Evolutionary conservation across 1,140 invertebrate species (phyloP).

Genomic region (Cataglyphis hispanica): DNA sequence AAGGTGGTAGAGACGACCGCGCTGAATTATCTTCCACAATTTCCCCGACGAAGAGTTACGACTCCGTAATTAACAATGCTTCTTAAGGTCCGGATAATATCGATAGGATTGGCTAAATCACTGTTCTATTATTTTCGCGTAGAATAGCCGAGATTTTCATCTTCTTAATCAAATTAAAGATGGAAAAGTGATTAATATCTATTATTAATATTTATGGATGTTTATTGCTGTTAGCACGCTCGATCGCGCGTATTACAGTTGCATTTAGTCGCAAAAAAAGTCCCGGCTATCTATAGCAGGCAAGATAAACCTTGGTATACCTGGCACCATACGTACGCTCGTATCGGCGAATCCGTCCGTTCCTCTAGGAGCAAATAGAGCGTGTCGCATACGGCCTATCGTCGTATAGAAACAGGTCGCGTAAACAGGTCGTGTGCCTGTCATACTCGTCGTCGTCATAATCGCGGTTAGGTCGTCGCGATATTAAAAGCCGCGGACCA

Average conservation of each 20-base stretch:
- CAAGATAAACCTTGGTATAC: constrained; percentile 26
- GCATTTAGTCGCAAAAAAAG: constrained; percentile 7
- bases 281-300: neutral
- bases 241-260: constrained; percentile 1
- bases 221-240: neutral
- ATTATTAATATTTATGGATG: no score
- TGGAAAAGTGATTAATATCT: constrained; percentile 15
- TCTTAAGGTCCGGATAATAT: constrained; percentile 26
- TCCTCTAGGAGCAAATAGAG: constrained; percentile 32
- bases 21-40: constrained; percentile 40
- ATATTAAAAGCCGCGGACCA: constrained; percentile 42
- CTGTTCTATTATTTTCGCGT: constrained; percentile 15
- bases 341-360: constrained; percentile 41
- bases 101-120: constrained; percentile 12
- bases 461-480: neutral
- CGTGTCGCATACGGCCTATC: constrained; percentile 29
- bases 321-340: constrained; percentile 20
- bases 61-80: constrained; percentile 40
- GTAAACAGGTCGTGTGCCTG: neutral
- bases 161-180: neutral
- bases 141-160: neutral
- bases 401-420: constrained; percentile 15
- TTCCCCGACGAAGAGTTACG: neutral
- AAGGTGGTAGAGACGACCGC: constrained; percentile 7
- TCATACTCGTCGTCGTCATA: constrained; percentile 8